These are phyloP conservation scores for Heliocidaris erythrogramma DNA, from an alignment of 35 echinoderm and acorn worm species.

Conservation along the genomic window DNA sequence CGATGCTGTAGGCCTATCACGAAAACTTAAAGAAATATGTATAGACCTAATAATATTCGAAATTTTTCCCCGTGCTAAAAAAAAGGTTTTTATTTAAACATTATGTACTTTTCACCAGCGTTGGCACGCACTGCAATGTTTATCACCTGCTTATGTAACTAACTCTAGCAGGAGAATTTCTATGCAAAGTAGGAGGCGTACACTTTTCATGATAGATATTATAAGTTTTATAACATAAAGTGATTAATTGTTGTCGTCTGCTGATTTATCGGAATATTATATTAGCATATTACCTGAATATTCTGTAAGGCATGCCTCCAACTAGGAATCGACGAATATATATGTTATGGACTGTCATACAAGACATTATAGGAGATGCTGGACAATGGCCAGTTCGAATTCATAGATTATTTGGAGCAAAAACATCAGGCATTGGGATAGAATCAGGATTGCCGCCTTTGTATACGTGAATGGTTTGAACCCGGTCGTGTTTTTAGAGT, in stretches of 20 bases:
- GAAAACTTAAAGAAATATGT: too few species aligned
- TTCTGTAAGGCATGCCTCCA: not conserved
- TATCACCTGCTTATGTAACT: too few species aligned
- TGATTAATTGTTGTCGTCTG: conserved; percentile 8
- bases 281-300: not conserved
- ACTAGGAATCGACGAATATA: conserved; percentile 29
- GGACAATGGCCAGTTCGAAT: not conserved
- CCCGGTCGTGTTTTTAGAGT: conserved; percentile 40
- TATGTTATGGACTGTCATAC: conserved; percentile 31
- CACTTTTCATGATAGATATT: too few species aligned
- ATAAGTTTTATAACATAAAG: too few species aligned
- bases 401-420: conserved; percentile 44
- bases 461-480: conserved; percentile 42
- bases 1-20: too few species aligned
- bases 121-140: too few species aligned
- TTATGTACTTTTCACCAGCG: too few species aligned
- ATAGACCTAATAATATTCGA: too few species aligned
- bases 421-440: conserved; percentile 34
- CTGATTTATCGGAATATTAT: not conserved
- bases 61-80: too few species aligned
- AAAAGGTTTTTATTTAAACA: too few species aligned
- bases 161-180: too few species aligned
- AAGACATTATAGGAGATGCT: too few species aligned
- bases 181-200: conserved; percentile 24
- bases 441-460: conserved; percentile 17